These are phyloP conservation scores for Artibeus jamaicensis DNA, from an alignment of 2,797 vertebrate species.

Conservation along the genomic window DNA sequence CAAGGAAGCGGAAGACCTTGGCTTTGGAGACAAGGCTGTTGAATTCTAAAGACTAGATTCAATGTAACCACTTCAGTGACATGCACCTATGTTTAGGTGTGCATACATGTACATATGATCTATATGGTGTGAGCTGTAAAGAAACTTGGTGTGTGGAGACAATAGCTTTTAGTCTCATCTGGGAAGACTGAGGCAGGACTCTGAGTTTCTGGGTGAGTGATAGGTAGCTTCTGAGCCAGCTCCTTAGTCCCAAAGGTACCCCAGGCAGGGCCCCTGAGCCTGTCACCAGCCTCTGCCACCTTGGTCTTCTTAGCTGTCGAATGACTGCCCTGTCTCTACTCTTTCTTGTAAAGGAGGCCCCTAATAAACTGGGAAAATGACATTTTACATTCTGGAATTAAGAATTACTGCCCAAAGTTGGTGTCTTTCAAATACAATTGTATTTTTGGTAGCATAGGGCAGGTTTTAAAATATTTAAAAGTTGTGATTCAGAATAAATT, in stretches of 20 bases:
- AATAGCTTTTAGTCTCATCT: background rate
- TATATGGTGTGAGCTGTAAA: background rate
- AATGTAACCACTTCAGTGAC: background rate
- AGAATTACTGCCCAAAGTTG: background rate
- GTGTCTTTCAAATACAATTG: constrained; percentile 1
- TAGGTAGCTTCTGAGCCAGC: background rate
- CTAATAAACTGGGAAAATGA: background rate
- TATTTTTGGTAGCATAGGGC: background rate
- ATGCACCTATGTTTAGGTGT: background rate
- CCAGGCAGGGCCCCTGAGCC: background rate
- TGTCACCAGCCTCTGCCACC: background rate
- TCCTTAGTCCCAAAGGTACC: background rate
- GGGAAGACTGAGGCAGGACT: background rate
- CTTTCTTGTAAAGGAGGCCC: background rate
- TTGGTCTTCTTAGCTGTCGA: background rate
- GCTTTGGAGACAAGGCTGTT: background rate
- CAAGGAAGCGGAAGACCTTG: background rate
- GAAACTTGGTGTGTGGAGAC: background rate
- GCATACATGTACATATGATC: background rate
- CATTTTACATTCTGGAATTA: background rate
- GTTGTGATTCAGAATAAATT: constrained; percentile 7
- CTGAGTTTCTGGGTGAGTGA: background rate
- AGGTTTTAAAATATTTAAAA: constrained; percentile 39
- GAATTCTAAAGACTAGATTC: constrained; percentile 21
- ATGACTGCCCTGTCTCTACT: background rate